These are phyloP conservation scores for Bradysia coprophila DNA, from an alignment of 1,140 invertebrate genomes.

Conservation along the genomic window DNA sequence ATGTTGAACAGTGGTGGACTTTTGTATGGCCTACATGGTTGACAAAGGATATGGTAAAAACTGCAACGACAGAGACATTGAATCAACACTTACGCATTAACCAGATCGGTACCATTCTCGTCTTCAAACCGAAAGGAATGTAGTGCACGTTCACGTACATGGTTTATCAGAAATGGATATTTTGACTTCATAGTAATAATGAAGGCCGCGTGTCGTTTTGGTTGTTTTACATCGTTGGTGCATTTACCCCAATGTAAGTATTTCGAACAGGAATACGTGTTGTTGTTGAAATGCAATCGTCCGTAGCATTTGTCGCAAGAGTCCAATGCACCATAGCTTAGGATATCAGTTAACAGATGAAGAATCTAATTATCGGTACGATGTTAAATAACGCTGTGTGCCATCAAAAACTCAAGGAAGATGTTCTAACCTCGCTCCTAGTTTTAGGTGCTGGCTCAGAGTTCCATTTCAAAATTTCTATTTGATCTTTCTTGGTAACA, in stretches of 20 bases:
- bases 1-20: constrained; percentile 55
- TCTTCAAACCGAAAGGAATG: constrained; percentile 31
- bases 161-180: constrained; percentile 39
- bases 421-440: background rate
- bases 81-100: too few relatives aligned
- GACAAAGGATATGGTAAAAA: background rate
- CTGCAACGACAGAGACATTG: too few relatives aligned
- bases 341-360: background rate
- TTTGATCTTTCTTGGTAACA: background rate
- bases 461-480: background rate
- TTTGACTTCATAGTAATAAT: constrained; percentile 46
- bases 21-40: constrained; percentile 32
- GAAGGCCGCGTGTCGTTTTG: constrained; percentile 51
- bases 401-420: background rate
- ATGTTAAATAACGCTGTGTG: background rate
- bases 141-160: constrained; percentile 39
- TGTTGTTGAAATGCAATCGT: background rate
- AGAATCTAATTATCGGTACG: background rate
- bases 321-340: background rate
- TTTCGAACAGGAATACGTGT: background rate
- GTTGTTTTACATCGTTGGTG: constrained; percentile 45
- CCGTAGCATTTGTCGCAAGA: background rate
- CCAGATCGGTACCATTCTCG: constrained; percentile 16
- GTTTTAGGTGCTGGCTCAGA: background rate
- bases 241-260: constrained; percentile 96